A percentile compares a stretch with the other conserved stretches of the same genome.
These are phyloP conservation scores for Sarcoramphus papa DNA, from an alignment of 2,797 vertebrate genomes.

Conservation along the genomic window DNA sequence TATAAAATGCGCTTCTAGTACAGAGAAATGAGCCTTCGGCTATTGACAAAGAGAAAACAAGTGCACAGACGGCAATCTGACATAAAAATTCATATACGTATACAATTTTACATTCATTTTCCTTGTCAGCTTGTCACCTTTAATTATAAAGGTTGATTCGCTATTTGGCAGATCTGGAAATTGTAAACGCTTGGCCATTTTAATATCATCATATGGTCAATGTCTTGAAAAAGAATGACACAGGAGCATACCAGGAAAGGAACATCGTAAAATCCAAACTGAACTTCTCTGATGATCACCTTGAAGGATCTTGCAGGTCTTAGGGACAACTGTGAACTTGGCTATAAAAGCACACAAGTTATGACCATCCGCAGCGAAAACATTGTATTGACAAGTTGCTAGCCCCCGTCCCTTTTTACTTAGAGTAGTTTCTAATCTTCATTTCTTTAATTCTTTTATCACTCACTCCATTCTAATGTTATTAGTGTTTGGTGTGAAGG, in stretches of 20 bases:
- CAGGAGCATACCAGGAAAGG: neutral
- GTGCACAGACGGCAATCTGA: constrained; percentile 91
- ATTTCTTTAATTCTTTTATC: constrained; percentile 43
- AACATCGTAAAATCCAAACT: neutral
- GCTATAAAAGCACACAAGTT: neutral
- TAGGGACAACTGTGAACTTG: constrained; percentile 44
- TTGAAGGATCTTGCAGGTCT: constrained; percentile 64
- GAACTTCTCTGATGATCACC: constrained; percentile 25
- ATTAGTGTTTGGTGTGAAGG: constrained; percentile 67
- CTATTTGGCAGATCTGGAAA: constrained; percentile 88
- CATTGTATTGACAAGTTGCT: neutral
- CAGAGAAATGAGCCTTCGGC: constrained; percentile 91
- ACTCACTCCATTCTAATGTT: constrained; percentile 25
- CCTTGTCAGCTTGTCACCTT: constrained; percentile 99
- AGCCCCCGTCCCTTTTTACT: neutral
- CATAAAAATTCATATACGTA: constrained; percentile 98
- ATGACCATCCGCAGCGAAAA: neutral
- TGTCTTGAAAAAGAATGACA: constrained; percentile 76
- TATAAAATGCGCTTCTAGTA: constrained; percentile 83
- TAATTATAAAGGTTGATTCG: constrained; percentile 99
- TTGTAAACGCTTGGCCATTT: constrained; percentile 85
- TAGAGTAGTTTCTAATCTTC: neutral
- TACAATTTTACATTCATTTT: constrained; percentile 98
- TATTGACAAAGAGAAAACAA: constrained; percentile 89
- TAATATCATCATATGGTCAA: constrained; percentile 87